Base-by-base conservation (phyloP, 2,888 invertebrate species). In the Lasioglossum malachurum region DNA sequence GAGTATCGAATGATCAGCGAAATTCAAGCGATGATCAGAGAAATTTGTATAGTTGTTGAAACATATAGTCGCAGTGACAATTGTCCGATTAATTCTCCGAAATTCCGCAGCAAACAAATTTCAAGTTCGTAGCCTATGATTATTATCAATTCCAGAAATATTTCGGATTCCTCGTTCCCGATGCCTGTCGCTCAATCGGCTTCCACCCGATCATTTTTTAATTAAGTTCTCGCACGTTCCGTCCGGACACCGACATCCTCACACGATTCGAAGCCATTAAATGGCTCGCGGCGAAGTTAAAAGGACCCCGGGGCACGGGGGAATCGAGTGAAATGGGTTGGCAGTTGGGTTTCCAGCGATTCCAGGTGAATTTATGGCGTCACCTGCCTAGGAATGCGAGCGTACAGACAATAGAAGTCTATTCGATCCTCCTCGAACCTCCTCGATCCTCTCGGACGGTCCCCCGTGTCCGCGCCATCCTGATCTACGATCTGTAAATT, bases 311-410 rank as follows among this genome's bases (percentile, higher is more conserved):
- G 23, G 53, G 64, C 49, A 72, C 23, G 14, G 53, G 19, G 46
- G 69, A 38, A 71, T 74, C 69, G n/a, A 64, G 83, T 49, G 75
- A 57, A 75, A 53, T 38, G 35, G 67, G 73, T 38, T 67, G 35
- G 5, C 71, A 49, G 64, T 74, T 27, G 38, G 35, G 44, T 81
- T 80, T 67, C 35, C 81, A 69, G 79, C 41, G 83, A 86, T 78
- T 46, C 85, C 75, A 73, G 69, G 60, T 83, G 73, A 85, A 85
- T 83, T 85, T 83, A 88, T 83, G 77, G 81, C 88, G 57, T 81
- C 88, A 86, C 85, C 88, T 88, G 85, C 71, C 75, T 82, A 83
- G 80, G 85, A 86, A 88, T 83, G 81, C 75, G 35, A 23, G 64
- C 46, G 44, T 38, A 75, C 75, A 72, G 78, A 85, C 84, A 88